Conservation (phyloP, 2,113 vertebrate genomes). For the Lepus americanus region DNA sequence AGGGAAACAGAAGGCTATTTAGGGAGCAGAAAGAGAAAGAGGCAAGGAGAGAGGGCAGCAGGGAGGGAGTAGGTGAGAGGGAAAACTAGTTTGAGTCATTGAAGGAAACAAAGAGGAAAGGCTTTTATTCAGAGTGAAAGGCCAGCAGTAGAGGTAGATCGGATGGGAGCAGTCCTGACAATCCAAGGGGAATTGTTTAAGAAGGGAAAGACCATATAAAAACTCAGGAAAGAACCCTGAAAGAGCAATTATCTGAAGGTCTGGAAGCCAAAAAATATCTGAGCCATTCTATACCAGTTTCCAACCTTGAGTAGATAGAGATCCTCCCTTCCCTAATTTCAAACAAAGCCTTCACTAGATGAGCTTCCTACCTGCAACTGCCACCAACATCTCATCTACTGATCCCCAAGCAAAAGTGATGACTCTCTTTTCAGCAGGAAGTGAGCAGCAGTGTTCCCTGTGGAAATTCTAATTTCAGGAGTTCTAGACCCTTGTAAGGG, state of each 20-base stretch:
- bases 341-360: background rate
- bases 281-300: background rate
- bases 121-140: background rate
- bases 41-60: background rate
- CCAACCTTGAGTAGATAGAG: background rate
- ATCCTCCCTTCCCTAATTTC: background rate
- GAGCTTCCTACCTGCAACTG: background rate
- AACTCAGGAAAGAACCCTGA: background rate
- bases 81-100: too few relatives aligned
- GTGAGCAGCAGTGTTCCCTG: background rate
- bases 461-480: background rate
- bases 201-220: background rate
- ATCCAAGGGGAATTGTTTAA: background rate
- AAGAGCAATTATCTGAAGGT: background rate
- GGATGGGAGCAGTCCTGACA: background rate
- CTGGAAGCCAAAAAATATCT: background rate
- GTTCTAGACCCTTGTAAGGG: background rate
- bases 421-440: background rate
- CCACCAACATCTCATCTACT: background rate
- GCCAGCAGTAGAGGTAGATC: background rate
- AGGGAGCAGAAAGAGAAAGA: background rate
- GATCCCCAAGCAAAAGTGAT: background rate
- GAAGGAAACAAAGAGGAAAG: background rate
- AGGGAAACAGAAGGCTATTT: background rate
- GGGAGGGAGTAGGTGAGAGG: fast-evolving